A percentile compares a stretch with the other conserved stretches of the same genome.
Evolutionary conservation across 2,113 vertebrate genomes (phyloP).

Genomic region (Craseonycteris thonglongyai): DNA sequence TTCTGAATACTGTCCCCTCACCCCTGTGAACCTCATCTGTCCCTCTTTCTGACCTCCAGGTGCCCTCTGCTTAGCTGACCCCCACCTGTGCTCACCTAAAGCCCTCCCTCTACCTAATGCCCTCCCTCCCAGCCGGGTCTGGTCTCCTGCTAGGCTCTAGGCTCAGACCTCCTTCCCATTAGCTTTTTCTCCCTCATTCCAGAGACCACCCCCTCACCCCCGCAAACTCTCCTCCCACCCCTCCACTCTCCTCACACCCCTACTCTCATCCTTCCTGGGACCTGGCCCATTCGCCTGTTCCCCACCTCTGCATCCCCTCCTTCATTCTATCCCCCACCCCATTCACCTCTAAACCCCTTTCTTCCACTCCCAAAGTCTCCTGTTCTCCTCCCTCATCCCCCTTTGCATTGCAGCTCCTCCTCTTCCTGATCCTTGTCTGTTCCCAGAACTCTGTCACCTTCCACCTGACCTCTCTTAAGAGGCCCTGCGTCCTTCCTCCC

Average conservation of each 20-base stretch:
- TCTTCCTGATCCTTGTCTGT: too few relatives aligned
- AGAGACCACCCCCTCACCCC: background rate
- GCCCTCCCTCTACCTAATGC: background rate
- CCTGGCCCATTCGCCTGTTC: too few relatives aligned
- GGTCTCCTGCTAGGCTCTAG: background rate
- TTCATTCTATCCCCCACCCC: background rate
- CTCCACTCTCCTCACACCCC: rapidly evolving
- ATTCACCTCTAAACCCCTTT: too few relatives aligned
- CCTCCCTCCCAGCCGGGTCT: background rate
- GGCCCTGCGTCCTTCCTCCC: too few relatives aligned
- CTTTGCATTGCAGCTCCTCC: background rate
- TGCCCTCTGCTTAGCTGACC: background rate
- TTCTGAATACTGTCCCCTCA: background rate
- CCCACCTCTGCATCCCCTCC: background rate
- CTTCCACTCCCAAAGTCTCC: background rate
- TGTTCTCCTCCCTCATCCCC: too few relatives aligned
- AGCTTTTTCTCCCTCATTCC: too few relatives aligned
- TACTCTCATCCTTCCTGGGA: background rate
- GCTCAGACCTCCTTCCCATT: too few relatives aligned
- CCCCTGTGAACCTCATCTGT: background rate
- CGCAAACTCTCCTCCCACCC: background rate
- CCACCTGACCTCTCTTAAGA: too few relatives aligned
- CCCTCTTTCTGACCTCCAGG: background rate
- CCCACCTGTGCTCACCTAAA: background rate
- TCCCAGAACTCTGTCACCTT: background rate